phyloP scores from a whole-genome alignment of 2,797 vertebrate genomes.

The Hippocampus kuda region DNA sequence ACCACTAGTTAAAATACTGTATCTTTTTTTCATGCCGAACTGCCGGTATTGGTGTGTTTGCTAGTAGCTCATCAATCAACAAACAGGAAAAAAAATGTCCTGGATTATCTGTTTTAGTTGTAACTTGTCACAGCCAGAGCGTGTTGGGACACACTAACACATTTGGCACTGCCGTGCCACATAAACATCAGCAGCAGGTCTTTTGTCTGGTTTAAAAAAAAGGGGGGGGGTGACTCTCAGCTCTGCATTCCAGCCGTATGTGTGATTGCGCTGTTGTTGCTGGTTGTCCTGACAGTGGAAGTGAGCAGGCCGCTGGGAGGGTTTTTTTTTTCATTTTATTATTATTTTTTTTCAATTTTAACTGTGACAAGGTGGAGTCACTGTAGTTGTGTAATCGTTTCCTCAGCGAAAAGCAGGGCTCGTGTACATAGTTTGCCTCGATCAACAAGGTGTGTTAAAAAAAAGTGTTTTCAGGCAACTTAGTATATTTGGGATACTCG shows the following conservation, averaged over 20 bases:
- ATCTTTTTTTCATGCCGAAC: not conserved
- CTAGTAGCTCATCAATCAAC: not conserved
- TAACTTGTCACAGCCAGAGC: slow-evolving; percentile 37
- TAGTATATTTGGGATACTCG: not conserved
- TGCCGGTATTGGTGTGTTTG: not conserved
- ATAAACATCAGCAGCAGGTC: slow-evolving; percentile 34
- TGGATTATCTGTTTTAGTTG: not conserved
- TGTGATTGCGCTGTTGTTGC: slow-evolving; percentile 47
- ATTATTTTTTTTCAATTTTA: slow-evolving; percentile 23
- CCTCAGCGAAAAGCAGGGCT: slow-evolving; percentile 20
- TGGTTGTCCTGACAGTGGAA: slow-evolving; percentile 53
- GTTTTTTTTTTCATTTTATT: slow-evolving; percentile 14
- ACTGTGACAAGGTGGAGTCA: slow-evolving; percentile 57
- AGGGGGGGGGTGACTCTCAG: slow-evolving; percentile 18
- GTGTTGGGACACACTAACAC: slow-evolving; percentile 51
- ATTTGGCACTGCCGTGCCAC: slow-evolving; percentile 32
- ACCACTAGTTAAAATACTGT: not conserved
- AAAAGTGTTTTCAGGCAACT: not conserved
- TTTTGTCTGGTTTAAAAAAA: slow-evolving; percentile 32
- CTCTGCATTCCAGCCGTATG: slow-evolving; percentile 45
- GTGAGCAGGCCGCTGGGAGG: slow-evolving; percentile 48
- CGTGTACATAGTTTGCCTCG: slow-evolving; percentile 3
- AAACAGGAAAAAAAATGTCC: not conserved
- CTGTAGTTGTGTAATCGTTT: slow-evolving; percentile 55
- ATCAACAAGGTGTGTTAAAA: not conserved